phyloP scores from a whole-genome alignment of 2,113 vertebrate species.

The Morphnarchus princeps region DNA sequence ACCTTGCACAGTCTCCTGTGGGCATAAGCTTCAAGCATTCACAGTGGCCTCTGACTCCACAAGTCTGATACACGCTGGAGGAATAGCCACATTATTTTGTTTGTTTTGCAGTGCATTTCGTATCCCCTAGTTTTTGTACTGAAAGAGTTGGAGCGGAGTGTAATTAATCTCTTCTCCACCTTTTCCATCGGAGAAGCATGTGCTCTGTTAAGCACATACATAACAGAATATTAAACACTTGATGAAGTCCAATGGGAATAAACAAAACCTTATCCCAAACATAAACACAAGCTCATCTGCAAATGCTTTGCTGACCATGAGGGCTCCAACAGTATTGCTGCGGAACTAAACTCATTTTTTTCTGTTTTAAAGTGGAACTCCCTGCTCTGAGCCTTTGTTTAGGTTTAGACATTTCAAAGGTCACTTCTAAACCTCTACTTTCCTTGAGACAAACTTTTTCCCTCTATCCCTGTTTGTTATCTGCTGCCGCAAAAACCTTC shows the following conservation, averaged over 20 bases:
- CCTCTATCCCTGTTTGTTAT: not conserved
- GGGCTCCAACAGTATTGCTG: not conserved
- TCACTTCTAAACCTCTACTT: not conserved
- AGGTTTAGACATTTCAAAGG: not conserved
- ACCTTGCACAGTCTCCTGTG: not conserved
- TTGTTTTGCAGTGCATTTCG: not conserved
- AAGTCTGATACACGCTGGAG: not conserved
- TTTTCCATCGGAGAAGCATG: not conserved
- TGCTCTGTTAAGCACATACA: not conserved
- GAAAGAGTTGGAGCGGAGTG: not conserved
- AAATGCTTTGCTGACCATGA: not conserved
- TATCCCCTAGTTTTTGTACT: not conserved
- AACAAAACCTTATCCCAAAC: not conserved
- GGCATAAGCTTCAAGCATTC: not conserved
- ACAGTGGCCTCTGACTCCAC: not conserved
- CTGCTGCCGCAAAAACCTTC: not conserved
- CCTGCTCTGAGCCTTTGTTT: not conserved
- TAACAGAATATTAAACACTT: not conserved
- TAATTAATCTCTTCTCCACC: not conserved
- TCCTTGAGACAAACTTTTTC: not conserved
- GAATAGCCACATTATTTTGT: not conserved
- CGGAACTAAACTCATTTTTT: not conserved
- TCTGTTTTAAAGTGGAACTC: not conserved
- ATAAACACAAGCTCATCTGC: not conserved
- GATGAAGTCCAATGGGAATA: not conserved